Conservation (phyloP, 2,113 vertebrate species). For the Campylomormyrus numenius region DNA sequence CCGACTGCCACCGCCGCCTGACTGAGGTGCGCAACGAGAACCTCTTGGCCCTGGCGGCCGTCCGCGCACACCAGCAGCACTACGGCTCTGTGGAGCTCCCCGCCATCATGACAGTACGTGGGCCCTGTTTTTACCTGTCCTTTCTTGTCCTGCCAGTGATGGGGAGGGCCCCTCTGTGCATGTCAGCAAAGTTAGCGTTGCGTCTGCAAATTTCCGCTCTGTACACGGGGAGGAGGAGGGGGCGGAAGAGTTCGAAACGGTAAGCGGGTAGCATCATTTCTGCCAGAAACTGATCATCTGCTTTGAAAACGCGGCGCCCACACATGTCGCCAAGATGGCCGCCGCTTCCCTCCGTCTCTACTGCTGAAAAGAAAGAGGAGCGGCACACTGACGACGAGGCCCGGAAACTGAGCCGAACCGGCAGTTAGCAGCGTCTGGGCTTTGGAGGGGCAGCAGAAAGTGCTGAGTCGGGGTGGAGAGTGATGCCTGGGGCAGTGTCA, state of each 20-base stretch:
- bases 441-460: not conserved
- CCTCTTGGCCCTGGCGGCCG: constrained; percentile 65
- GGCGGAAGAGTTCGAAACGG: not conserved
- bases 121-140: not conserved
- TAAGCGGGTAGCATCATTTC: not conserved
- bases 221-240: not conserved
- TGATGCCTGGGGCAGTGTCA: not conserved
- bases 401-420: not conserved
- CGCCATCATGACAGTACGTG: constrained; percentile 62
- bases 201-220: not conserved
- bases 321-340: not conserved
- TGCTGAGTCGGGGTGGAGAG: not conserved
- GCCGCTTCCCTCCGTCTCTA: not conserved
- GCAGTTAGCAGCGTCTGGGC: not conserved
- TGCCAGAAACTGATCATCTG: not conserved
- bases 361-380: not conserved
- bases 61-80: constrained; percentile 69
- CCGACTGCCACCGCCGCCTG: constrained; percentile 68
- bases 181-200: not conserved
- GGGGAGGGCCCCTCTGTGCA: not conserved
- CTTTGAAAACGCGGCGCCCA: not conserved
- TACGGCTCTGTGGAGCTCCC: constrained; percentile 68
- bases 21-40: constrained; percentile 73
- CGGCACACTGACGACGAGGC: not conserved
- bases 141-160: not conserved